Evolutionary conservation across 2,888 invertebrate species (phyloP).

Genomic region (Temnothorax unifasciatus): DNA sequence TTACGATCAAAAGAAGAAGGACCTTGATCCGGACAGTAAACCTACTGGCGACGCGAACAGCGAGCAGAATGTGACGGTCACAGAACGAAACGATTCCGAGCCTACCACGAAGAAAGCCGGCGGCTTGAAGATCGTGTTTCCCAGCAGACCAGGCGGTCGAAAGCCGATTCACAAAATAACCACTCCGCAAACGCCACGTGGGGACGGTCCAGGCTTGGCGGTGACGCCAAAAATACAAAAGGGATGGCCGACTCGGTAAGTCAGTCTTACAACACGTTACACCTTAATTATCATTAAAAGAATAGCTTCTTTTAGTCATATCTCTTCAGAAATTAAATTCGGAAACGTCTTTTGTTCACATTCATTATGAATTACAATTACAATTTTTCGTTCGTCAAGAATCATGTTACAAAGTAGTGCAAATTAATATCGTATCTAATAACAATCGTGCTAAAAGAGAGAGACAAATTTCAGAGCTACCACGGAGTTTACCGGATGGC

Average conservation of each 20-base stretch:
- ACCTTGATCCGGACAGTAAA: conserved; percentile 33
- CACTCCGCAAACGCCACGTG: conserved; percentile 87
- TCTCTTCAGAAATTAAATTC: background rate
- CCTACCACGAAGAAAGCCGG: conserved; percentile 83
- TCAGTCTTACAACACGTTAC: background rate
- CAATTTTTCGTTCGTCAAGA: background rate
- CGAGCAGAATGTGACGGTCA: conserved; percentile 77
- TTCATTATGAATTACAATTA: background rate
- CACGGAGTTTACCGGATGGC: conserved; percentile 97
- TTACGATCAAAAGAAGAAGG: conserved; percentile 86
- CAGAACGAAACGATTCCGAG: conserved; percentile 84
- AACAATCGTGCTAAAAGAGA: background rate
- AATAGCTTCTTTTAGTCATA: background rate
- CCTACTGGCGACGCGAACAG: background rate
- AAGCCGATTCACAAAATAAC: conserved; percentile 88
- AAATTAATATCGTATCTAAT: background rate
- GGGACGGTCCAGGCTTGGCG: conserved; percentile 87
- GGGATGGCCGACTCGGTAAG: conserved; percentile 93
- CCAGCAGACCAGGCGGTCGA: conserved; percentile 91
- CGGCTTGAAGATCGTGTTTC: conserved; percentile 92
- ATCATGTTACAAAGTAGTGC: background rate
- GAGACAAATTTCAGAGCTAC: conserved; percentile 89
- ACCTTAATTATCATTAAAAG: background rate
- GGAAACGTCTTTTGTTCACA: background rate
- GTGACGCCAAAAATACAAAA: conserved; percentile 91